Conservation (phyloP, 2,888 invertebrate genomes). For the Pseudoips prasinana region DNA sequence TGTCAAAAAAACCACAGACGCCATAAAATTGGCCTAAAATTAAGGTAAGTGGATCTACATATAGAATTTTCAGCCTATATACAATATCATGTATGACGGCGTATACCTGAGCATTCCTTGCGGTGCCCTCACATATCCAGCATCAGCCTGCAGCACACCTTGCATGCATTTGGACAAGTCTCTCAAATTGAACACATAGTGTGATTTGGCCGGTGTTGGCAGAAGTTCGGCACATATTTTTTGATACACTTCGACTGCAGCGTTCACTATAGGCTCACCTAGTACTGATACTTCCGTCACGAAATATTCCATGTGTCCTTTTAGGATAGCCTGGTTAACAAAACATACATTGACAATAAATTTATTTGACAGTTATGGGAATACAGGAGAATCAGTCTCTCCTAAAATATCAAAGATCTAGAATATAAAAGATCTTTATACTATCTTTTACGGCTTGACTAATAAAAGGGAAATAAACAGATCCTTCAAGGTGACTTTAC, state of each 20-base stretch:
- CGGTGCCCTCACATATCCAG: conserved; percentile 85
- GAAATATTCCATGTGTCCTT: conserved; percentile 91
- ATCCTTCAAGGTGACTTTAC: too few relatives aligned
- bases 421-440: too few relatives aligned
- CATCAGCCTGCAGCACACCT: conserved; percentile 93
- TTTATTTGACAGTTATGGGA: too few relatives aligned
- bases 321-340: conserved; percentile 82
- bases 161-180: conserved; percentile 95
- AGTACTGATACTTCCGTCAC: conserved; percentile 85
- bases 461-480: too few relatives aligned
- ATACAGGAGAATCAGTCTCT: too few relatives aligned
- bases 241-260: conserved; percentile 92
- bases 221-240: conserved; percentile 90
- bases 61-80: too few relatives aligned
- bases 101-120: conserved; percentile 84
- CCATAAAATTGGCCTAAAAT: too few relatives aligned
- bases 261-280: conserved; percentile 88
- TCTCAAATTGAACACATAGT: conserved; percentile 95
- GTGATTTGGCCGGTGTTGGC: conserved; percentile 95
- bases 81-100: too few relatives aligned
- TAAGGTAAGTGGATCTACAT: too few relatives aligned
- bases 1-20: too few relatives aligned
- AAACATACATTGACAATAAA: background rate
- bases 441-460: too few relatives aligned
- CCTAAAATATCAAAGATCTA: too few relatives aligned